phyloP scores from a whole-genome alignment of 2,888 invertebrate genomes.

The Dexiosoma caninum region DNA sequence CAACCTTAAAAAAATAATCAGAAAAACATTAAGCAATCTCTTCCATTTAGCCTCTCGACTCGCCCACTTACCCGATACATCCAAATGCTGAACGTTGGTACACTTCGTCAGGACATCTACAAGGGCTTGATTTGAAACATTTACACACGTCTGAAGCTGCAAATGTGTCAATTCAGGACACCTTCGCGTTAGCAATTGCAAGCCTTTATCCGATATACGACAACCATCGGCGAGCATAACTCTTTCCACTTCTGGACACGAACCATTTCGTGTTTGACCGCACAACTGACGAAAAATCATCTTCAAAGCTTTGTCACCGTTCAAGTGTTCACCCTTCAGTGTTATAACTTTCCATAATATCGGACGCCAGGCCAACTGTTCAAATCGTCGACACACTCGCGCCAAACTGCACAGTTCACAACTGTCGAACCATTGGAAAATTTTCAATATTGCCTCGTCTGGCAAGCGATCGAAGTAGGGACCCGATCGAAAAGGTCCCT shows the following conservation, averaged over 20 bases:
- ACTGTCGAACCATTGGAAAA: constrained; percentile 85
- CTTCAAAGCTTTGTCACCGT: constrained; percentile 83
- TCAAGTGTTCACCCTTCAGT: constrained; percentile 80
- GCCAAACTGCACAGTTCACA: constrained; percentile 86
- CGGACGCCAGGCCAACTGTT: constrained; percentile 88
- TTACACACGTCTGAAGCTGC: constrained; percentile 86
- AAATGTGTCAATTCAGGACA: constrained; percentile 90
- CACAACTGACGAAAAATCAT: constrained; percentile 82
- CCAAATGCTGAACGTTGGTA: constrained; percentile 89
- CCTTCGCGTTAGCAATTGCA: constrained; percentile 85
- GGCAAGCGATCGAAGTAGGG: constrained; percentile 81
- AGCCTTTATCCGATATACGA: constrained; percentile 86
- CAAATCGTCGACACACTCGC: constrained; percentile 86
- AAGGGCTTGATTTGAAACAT: constrained; percentile 86
- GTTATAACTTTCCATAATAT: constrained; percentile 85
- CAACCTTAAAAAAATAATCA: constrained; percentile 80
- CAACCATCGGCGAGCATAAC: constrained; percentile 84
- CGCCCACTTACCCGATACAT: constrained; percentile 84
- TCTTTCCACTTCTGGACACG: constrained; percentile 83
- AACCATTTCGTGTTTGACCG: constrained; percentile 83
- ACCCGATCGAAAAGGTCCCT: constrained; percentile 75
- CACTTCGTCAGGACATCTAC: constrained; percentile 89
- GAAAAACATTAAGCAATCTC: too few species aligned
- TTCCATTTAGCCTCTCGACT: too few species aligned
- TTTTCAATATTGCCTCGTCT: constrained; percentile 84